Conservation (phyloP, 2,888 invertebrate species). For the Drosophila melanosoma region DNA sequence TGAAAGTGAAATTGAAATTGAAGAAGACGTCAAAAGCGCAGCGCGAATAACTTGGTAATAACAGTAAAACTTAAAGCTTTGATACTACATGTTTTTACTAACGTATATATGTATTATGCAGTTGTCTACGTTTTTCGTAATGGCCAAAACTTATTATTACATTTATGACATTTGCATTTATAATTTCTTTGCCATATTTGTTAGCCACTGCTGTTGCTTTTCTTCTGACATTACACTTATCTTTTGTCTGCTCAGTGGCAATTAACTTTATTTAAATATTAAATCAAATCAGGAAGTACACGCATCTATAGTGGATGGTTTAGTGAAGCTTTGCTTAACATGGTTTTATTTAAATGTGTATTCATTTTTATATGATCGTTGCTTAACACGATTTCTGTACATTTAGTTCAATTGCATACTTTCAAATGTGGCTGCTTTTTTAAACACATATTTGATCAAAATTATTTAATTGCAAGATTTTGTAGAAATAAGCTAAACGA, state of each 20-base stretch:
- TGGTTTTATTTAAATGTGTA: conserved; percentile 5
- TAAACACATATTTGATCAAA: neutral
- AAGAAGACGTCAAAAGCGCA: conserved; percentile 71
- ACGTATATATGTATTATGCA: conserved; percentile 29
- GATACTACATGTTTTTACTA: neutral
- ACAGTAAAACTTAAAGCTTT: conserved; percentile 12
- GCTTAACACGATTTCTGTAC: neutral
- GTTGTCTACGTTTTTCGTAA: conserved; percentile 46
- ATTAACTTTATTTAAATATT: conserved; percentile 23
- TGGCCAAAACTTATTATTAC: conserved; percentile 37
- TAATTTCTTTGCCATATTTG: conserved; percentile 21
- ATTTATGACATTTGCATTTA: conserved; percentile 59
- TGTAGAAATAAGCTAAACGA: conserved; percentile 1
- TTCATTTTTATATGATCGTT: conserved; percentile 1
- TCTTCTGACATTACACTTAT: conserved; percentile 11
- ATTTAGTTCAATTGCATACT: neutral
- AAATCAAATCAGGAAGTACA: conserved; percentile 35
- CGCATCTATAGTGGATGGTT: neutral
- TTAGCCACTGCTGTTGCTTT: neutral
- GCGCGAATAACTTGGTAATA: conserved; percentile 29
- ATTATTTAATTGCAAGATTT: neutral
- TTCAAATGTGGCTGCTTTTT: neutral
- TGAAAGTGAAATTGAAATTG: conserved; percentile 80
- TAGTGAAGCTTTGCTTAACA: neutral
- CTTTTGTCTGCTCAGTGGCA: conserved; percentile 1